A percentile compares a stretch with the other conserved stretches of the same genome.
phyloP scores from a whole-genome alignment of 2,888 invertebrate species.

The Lymantria monacha region DNA sequence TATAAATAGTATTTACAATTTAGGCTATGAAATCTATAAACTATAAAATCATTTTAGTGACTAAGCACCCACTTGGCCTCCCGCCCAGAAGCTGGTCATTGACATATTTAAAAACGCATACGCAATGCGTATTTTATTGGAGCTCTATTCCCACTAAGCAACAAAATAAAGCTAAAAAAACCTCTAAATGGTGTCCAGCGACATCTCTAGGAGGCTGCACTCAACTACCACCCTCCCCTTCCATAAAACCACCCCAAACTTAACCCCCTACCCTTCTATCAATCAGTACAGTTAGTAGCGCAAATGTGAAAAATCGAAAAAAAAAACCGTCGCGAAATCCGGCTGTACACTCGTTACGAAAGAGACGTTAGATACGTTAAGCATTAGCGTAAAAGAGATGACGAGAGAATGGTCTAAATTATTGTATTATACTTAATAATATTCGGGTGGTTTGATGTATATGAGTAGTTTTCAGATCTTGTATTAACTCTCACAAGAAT shows the following conservation, averaged over 20 bases:
- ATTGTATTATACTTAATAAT: conserved; percentile 73
- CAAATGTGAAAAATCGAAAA: conserved; percentile 62
- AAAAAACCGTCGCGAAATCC: conserved; percentile 47
- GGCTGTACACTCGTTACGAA: conserved; percentile 45
- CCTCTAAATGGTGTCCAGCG: conserved; percentile 25
- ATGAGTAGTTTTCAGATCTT: conserved; percentile 2
- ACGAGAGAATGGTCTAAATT: conserved; percentile 62
- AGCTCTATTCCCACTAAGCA: conserved; percentile 20
- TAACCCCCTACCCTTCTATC: conserved; percentile 33
- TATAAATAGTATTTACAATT: too few species aligned
- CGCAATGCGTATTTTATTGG: conserved; percentile 36
- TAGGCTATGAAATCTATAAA: too few species aligned
- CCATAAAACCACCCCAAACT: neutral
- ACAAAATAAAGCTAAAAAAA: conserved; percentile 23
- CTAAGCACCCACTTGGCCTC: conserved; percentile 25
- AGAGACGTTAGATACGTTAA: conserved; percentile 35
- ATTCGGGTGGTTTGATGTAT: conserved; percentile 54
- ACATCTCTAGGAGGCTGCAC: conserved; percentile 30
- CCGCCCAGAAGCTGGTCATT: conserved; percentile 22
- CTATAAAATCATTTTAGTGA: neutral
- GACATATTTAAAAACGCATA: conserved; percentile 31
- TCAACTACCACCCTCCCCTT: conserved; percentile 12
- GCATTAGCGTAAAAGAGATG: conserved; percentile 29
- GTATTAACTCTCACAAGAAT: too few species aligned
- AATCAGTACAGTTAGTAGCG: conserved; percentile 52